A percentile compares a stretch with the other conserved stretches of the same genome.
Conservation (phyloP, 2,888 invertebrate species). For the Lochmaea capreae region DNA sequence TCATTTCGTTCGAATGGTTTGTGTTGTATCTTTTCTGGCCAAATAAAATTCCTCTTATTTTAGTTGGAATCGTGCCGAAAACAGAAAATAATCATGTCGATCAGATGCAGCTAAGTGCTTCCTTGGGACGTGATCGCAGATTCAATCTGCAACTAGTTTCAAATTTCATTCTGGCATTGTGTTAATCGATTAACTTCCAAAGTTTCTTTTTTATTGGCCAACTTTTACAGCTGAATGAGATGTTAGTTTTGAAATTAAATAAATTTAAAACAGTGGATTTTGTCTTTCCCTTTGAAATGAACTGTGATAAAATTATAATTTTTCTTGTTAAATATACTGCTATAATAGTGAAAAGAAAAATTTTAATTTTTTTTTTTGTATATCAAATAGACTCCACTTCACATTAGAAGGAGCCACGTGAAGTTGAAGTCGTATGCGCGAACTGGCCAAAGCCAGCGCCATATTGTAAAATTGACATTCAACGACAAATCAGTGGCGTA, state of each 20-base stretch:
- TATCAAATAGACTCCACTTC: too few relatives aligned
- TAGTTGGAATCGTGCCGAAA: slow-evolving; percentile 25
- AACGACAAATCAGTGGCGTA: too few relatives aligned
- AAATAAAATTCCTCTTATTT: slow-evolving; percentile 17
- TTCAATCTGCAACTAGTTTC: slow-evolving; percentile 36
- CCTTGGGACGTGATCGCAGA: slow-evolving; percentile 38
- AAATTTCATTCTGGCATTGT: slow-evolving; percentile 34
- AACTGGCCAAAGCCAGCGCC: too few relatives aligned
- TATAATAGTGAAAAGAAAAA: too few relatives aligned
- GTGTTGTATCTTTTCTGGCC: background rate
- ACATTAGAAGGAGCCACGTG: too few relatives aligned
- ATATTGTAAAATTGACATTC: too few relatives aligned
- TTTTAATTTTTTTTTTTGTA: too few relatives aligned
- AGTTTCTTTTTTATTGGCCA: slow-evolving; percentile 26
- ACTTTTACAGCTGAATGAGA: slow-evolving; percentile 7
- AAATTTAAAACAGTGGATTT: background rate
- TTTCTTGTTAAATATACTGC: background rate
- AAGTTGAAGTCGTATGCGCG: too few relatives aligned
- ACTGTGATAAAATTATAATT: background rate
- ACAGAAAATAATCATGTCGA: slow-evolving; percentile 38
- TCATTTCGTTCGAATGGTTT: slow-evolving; percentile 9
- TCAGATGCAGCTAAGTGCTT: slow-evolving; percentile 38
- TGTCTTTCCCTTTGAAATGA: background rate
- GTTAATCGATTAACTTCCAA: slow-evolving; percentile 37
- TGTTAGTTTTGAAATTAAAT: slow-evolving; percentile 6